phyloP scores from a whole-genome alignment of 2,113 vertebrate species.

The human (Homo sapiens) region DNA sequence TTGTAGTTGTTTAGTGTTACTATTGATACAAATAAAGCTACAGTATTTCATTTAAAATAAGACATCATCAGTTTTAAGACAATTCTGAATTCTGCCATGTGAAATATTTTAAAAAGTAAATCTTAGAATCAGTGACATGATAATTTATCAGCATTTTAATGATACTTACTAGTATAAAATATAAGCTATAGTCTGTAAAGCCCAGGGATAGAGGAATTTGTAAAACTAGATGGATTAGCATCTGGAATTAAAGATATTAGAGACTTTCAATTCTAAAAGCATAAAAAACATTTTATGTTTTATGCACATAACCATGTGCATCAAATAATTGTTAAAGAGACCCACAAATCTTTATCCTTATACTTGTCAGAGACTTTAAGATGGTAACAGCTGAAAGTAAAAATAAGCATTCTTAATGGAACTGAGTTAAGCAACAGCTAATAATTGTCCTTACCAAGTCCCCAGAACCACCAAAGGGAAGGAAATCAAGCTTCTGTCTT shows the following conservation, averaged over 20 bases:
- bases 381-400: neutral
- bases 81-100: neutral
- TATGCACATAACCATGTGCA: neutral
- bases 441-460: neutral
- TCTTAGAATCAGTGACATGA: neutral
- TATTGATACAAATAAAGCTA: neutral
- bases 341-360: neutral
- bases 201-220: neutral
- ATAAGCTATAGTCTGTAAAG: neutral
- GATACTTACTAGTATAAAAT: neutral
- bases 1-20: neutral
- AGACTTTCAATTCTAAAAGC: slow-evolving; percentile 18
- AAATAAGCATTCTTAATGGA: slow-evolving; percentile 26
- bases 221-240: neutral
- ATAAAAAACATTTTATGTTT: slow-evolving; percentile 6
- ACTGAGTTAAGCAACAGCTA: neutral
- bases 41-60: slow-evolving; percentile 35
- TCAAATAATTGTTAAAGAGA: slow-evolving; percentile 29
- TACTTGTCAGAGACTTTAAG: slow-evolving; percentile 11
- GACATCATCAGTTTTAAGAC: slow-evolving; percentile 16
- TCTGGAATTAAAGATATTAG: neutral
- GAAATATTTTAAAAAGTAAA: neutral
- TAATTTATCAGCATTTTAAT: slow-evolving; percentile 15
- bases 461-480: neutral
- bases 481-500: neutral